Conservation (phyloP, 2,797 vertebrate species). For the Neomorphus geoffroyi region DNA sequence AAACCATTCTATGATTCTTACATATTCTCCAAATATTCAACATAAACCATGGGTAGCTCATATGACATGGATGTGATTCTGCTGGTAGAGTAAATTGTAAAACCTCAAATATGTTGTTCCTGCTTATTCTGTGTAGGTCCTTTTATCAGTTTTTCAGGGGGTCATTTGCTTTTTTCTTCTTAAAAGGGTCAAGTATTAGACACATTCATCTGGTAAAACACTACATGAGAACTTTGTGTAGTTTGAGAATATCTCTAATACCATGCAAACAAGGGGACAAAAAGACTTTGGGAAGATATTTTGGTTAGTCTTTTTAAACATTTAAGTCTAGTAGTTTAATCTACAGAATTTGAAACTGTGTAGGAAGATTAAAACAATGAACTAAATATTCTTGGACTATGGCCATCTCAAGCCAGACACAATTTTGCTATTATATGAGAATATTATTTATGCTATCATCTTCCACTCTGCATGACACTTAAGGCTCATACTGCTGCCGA, state of each 20-base stretch:
- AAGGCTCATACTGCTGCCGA: not conserved
- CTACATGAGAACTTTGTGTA: not conserved
- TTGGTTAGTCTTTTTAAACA: not conserved
- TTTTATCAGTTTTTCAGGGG: not conserved
- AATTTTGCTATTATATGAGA: not conserved
- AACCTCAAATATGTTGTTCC: not conserved
- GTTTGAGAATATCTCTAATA: not conserved
- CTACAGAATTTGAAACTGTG: not conserved
- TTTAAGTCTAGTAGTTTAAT: not conserved
- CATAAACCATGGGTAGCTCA: rapidly evolving
- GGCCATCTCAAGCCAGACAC: not conserved
- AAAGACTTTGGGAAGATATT: not conserved
- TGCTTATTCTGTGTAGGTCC: not conserved
- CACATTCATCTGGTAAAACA: not conserved
- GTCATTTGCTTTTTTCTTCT: not conserved
- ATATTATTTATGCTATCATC: not conserved
- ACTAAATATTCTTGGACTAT: not conserved
- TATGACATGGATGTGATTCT: not conserved
- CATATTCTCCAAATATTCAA: not conserved
- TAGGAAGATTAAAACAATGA: not conserved
- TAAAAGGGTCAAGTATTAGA: not conserved
- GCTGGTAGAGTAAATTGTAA: not conserved
- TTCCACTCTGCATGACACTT: not conserved
- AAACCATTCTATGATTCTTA: no score
- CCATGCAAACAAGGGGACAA: not conserved